Base-by-base conservation (phyloP, 2,888 invertebrate species). In the Drosophila atripex region DNA sequence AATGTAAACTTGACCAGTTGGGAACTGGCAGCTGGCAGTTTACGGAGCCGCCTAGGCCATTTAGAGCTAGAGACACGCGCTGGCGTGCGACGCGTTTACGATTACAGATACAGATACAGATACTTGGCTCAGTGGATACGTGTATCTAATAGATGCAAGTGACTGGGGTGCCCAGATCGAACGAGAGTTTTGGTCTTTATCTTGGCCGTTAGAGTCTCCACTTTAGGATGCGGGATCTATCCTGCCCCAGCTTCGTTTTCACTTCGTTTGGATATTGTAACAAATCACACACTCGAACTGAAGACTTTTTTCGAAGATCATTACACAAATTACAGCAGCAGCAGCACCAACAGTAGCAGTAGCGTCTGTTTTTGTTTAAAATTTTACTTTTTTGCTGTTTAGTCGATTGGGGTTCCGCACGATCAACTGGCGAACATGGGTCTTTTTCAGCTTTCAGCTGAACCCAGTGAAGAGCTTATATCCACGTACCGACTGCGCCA, bases 401-500 rank as follows among this genome's bases (percentile, higher is more conserved):
- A 56, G 28, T 66, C 66, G 52, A 38, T 53, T 46, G 65, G 41
- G 82, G 82, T 83, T 83, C 82, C 82, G 82, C 82, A 78, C 82
- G 82, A 83, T 83, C 82, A 79, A 83, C 85, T 77, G 76, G 65
- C 82, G 69, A 78, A 58, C 32, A 32, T 35, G 52, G 35, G 38
- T 21, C 7, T 23, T 55, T 45, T 53, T 57, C 57, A 65, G 64
- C 41, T 66, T 54, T 72, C 14, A 47, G 63, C 50, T 47, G 46
- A 60, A 60, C 54, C 47, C 49, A 16, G 25, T n/a, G 43, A 41
- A 39, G 38, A 39, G 45, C 38, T 46, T 41, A 11, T 68, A 71
- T 71, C 75, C 83, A 86, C 86, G 75, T 77, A 86, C 84, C 86
- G 86, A 86, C 77, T 69, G 60, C 53, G 60, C 69, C 54, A 73